Base-by-base conservation (phyloP, 2,797 vertebrate species). In the Eospalax fontanierii region DNA sequence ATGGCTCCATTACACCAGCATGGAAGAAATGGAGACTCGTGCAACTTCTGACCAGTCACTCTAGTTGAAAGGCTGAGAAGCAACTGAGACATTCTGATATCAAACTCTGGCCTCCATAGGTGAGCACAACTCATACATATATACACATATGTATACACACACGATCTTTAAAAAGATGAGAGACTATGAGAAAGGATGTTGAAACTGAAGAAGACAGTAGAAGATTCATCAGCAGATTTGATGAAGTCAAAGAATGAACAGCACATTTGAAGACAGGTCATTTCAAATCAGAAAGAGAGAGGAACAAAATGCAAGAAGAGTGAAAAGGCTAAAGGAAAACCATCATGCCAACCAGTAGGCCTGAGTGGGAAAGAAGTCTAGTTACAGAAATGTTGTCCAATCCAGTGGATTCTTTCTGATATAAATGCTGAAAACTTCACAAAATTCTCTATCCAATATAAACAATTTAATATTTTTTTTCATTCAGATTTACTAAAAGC, bases 401-500 rank as follows among this genome's bases (percentile, higher is more conserved):
- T 40, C 75, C 83, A 86, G 2, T 83, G 21, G 59, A 83, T 90
- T 79, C 59, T 7, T 89, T 89, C 74, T 78, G 46, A 86, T 28
- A 43, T 83, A 68, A 91, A 84, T 59, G 68, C 65, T 93, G 71
- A 82, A 86, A 84, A 40, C 66, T 50, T 89, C 33, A 28, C 40
- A 84, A 91, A 80, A 79, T 50, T 57, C 75, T 46, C 54, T 46
- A 68, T 33, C 19, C 46, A 74, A 3, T 7, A 75, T 61, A 87
- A 83, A 68, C 33, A 91, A 70, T 83, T 89, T 84, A 80, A 71
- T 87, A 35, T 54, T 22, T 75, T 84, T 6, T 12, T 83, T 19
- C 19, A 2, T 87, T 75, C 15, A 43, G 11, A 83, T 76, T 80
- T 87, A 65, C 54, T 90, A 59, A 95, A 75, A 95, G 80, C 65